Conservation (phyloP, 2,888 invertebrate species). For the Crossocerus cetratus region DNA sequence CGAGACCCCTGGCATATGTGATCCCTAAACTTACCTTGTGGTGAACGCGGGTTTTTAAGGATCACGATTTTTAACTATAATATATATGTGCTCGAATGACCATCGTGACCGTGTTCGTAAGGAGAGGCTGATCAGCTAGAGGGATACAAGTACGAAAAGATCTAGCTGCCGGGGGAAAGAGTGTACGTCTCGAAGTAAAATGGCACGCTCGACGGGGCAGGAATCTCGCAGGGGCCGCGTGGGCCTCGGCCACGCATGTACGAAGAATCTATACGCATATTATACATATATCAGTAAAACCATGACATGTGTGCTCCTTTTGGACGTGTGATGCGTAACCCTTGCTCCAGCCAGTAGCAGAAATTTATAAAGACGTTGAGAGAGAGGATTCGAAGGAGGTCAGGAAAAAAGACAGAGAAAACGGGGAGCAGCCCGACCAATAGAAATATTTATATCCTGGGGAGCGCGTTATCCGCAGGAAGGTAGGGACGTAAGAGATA, state of each 20-base stretch:
- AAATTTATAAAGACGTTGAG: constrained; percentile 13
- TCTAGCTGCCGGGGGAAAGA: constrained; percentile 7
- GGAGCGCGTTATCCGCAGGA: constrained; percentile 2
- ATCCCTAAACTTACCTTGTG: neutral
- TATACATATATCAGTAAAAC: constrained; percentile 48
- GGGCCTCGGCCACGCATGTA: constrained; percentile 32
- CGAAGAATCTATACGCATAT: constrained; percentile 40
- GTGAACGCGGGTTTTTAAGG: neutral
- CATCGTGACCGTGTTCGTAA: neutral
- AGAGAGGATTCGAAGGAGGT: neutral
- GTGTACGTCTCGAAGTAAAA: constrained; percentile 21
- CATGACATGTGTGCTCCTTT: constrained; percentile 53
- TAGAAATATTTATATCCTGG: constrained; percentile 5
- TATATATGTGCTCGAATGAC: neutral
- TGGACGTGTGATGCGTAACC: constrained; percentile 51
- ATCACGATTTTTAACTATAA: neutral
- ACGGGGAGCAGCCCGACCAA: constrained; percentile 16
- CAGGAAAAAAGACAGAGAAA: neutral
- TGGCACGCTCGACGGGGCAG: constrained; percentile 43
- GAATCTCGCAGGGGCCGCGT: constrained; percentile 30
- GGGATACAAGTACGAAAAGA: neutral
- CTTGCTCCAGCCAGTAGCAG: constrained; percentile 42
- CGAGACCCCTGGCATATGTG: no score
- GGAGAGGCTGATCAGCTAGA: constrained; percentile 2
- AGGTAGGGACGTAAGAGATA: constrained; percentile 3